Base-by-base conservation (phyloP, 35 echinoderm and acorn worm species). In the Holothuria glaberrima region DNA sequence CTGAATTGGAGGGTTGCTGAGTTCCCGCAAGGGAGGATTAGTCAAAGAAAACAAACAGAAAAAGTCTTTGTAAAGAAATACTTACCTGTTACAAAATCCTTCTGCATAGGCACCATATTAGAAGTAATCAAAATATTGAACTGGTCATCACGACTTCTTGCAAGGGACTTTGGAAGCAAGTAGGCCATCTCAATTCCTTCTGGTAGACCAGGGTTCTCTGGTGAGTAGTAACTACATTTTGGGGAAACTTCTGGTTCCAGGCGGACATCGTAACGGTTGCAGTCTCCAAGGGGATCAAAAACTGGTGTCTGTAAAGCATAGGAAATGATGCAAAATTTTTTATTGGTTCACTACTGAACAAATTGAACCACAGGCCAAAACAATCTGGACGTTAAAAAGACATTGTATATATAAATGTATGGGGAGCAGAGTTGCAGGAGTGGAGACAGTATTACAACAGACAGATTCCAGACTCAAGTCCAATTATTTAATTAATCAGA, bases 121-220 rank as follows among this genome's bases (percentile, higher is more conserved):
- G 85, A 87, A 14, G 85, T 70, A 28, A 87, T 87, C 59, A 87
- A 28, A 44, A 87, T 87, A 50, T 87, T 71, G 19, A 87, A 87
- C 35, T 87, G 19, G 5, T 87, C 85, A 50, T 87, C 34, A 21
- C 16, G 30, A 31, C 19, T 48, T 21, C n/a, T 28, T 46, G 85
- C 85, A 3, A 87, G 41, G 22, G 60, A 26, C n/a, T 54, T 33
- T 14, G 61, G 85, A 26, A 69, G 25, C 22, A 87, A 62, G 27
- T 34, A 33, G 9, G 16, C 61, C 66, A 87, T 87, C 21, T 17
- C 10, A 20, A 87, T n/a, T 68, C 30, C 85, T 21, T 67, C 60
- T 16, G 85, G 85, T 68, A 87, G 85, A 27, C 34, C 62, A 13
- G n/a, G 12, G 17, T 22, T 33, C 6, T 21, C 44, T 5, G 44